Conservation (phyloP, 1,140 invertebrate genomes). For the Diabrotica undecimpunctata region DNA sequence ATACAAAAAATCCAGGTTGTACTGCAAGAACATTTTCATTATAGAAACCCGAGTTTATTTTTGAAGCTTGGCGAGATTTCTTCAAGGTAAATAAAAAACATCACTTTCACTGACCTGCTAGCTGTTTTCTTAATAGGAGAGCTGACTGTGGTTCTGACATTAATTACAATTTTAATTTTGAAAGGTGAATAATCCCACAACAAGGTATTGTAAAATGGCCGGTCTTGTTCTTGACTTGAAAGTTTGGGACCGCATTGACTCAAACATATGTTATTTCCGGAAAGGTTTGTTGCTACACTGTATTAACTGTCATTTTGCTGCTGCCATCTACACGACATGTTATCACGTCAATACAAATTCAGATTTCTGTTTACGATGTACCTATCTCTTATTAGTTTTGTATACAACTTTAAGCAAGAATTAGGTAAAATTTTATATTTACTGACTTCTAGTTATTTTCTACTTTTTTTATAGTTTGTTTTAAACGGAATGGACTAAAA, state of each 20-base stretch:
- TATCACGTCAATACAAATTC: no score
- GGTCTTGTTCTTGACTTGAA: slow-evolving; percentile 46
- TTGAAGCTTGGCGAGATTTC: not conserved
- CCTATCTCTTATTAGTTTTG: no score
- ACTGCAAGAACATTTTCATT: slow-evolving; percentile 24
- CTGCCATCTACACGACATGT: slow-evolving; percentile 11
- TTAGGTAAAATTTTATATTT: no score
- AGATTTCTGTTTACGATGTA: no score
- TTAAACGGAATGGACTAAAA: no score
- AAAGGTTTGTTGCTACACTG: slow-evolving; percentile 36
- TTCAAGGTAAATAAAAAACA: not conserved
- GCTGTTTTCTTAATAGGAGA: slow-evolving; percentile 90
- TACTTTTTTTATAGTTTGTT: no score
- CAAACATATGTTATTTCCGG: slow-evolving; percentile 48
- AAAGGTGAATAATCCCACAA: slow-evolving; percentile 52
- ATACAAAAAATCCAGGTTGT: slow-evolving; percentile 23
- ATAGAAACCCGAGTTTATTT: slow-evolving; percentile 4
- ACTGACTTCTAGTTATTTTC: no score
- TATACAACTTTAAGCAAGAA: no score
- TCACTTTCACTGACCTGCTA: slow-evolving; percentile 71
- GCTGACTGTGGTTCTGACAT: slow-evolving; percentile 94
- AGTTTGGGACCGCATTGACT: slow-evolving; percentile 41
- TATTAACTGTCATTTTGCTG: slow-evolving; percentile 17
- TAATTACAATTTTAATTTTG: slow-evolving; percentile 68
- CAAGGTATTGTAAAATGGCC: slow-evolving; percentile 60